A percentile compares a stretch with the other conserved stretches of the same genome.
Conservation (phyloP, 2,888 invertebrate genomes). For the Orchesellides sinensis region DNA sequence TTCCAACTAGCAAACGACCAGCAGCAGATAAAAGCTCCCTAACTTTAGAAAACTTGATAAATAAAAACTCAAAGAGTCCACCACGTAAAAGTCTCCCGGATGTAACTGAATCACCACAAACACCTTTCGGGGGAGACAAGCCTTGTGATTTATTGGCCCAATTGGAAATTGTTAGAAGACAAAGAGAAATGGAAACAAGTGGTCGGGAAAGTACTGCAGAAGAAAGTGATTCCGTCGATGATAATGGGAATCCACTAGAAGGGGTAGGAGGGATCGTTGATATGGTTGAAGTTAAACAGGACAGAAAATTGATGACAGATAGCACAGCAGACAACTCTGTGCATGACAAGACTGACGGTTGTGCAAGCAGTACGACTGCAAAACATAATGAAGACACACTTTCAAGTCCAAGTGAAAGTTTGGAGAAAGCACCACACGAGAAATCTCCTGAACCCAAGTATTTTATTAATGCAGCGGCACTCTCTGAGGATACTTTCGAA, state of each 20-base stretch:
- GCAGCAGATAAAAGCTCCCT: conserved; percentile 11
- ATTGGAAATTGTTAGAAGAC: conserved; percentile 50
- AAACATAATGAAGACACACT: not conserved
- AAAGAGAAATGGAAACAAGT: conserved; percentile 51
- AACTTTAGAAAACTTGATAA: conserved; percentile 39
- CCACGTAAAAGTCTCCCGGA: conserved; percentile 60
- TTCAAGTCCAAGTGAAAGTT: not conserved
- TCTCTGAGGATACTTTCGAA: conserved; percentile 66
- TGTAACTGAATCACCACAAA: conserved; percentile 66
- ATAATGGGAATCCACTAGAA: conserved; percentile 51
- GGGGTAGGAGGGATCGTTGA: conserved; percentile 9
- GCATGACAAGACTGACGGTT: not conserved
- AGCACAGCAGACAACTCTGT: not conserved
- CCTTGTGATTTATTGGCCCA: conserved; percentile 68
- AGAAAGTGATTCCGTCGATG: conserved; percentile 55
- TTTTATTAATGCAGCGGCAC: conserved; percentile 74
- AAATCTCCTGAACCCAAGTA: conserved; percentile 68
- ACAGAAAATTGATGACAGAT: not conserved
- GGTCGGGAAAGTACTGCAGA: conserved; percentile 19
- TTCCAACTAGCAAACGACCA: conserved; percentile 13
- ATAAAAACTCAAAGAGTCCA: no score
- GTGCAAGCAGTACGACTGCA: not conserved
- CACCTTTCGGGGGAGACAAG: conserved; percentile 55
- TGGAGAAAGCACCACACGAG: conserved; percentile 6
- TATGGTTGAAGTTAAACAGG: not conserved